These are phyloP conservation scores for Diabrotica balteata DNA, from an alignment of 2,888 invertebrate genomes.

Conservation along the genomic window DNA sequence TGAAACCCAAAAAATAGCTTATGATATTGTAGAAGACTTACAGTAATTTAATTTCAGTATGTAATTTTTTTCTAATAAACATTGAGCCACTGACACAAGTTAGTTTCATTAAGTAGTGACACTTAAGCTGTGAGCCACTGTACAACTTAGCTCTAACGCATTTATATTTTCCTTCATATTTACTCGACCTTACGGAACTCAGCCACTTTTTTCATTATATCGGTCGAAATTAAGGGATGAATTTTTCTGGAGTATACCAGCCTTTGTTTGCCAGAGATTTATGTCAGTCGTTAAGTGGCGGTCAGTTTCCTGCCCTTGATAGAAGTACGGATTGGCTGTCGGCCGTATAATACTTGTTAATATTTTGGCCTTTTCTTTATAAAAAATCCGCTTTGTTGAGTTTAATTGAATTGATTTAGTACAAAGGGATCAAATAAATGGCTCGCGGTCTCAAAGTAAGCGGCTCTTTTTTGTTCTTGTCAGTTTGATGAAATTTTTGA, in stretches of 20 bases:
- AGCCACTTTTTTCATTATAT: slow-evolving; percentile 30
- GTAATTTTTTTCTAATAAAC: too few relatives aligned
- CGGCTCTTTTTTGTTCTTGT: too few relatives aligned
- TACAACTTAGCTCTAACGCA: slow-evolving; percentile 29
- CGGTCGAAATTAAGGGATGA: slow-evolving; percentile 30
- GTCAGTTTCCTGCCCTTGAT: slow-evolving; percentile 20
- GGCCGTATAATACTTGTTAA: slow-evolving; percentile 19
- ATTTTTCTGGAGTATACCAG: slow-evolving; percentile 21
- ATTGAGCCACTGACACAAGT: too few relatives aligned
- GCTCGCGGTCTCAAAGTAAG: too few relatives aligned
- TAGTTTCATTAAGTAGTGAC: too few relatives aligned
- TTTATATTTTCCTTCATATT: slow-evolving; percentile 33
- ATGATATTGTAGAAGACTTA: too few relatives aligned
- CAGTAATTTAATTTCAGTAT: too few relatives aligned
- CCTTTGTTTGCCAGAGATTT: slow-evolving; percentile 32
- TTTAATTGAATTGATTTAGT: slow-evolving; percentile 10
- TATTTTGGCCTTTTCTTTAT: slow-evolving; percentile 14
- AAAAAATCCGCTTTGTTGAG: slow-evolving; percentile 19
- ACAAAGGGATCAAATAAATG: too few relatives aligned
- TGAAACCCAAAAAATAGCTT: too few relatives aligned
- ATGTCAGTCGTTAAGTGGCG: slow-evolving; percentile 29
- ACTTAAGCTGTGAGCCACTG: too few relatives aligned
- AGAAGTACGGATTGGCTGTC: slow-evolving; percentile 15
- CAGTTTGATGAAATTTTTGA: too few relatives aligned
- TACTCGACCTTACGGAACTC: slow-evolving; percentile 29